Evolutionary conservation across 2,888 invertebrate genomes (phyloP), one percentile per base, ranked within the genome.

Genomic region (Polia nebulosa): DNA sequence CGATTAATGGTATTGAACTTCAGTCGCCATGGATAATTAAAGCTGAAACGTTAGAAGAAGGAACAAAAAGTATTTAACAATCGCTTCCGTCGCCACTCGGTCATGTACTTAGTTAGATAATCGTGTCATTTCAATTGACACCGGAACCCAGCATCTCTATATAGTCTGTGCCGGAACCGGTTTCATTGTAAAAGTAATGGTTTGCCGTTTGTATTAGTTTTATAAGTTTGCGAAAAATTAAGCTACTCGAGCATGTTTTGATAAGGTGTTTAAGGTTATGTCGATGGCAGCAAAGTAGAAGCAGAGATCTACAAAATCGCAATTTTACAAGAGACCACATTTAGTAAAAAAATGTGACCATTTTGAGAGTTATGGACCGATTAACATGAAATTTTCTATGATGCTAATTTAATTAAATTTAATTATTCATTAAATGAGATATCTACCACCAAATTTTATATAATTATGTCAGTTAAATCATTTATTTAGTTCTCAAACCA

Each of bases 1-100:
- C 67, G 60, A 80, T 71, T 80, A 78, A 78, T 78, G 27, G 58
- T 68, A 80, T 67, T 76, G 47, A 71, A 76, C 53, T 78, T 55
- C 58, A 61, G 57, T 58, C 25, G 52, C 49, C 66, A 59, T 52
- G 47, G 63, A 45, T 62, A 75, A 70, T 61, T 79, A 76, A 74
- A 78, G n/a, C 67, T 63, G 60, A 29, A 73, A 63, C 55, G 79
- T 58, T 51, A 45, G 61, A 56, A 56, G 44, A 39, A 56, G 17
- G 27, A 64, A 32, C 49, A 77, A 70, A 80, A 77, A 69, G 62
- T 69, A 74, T 69, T 74, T 52, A 62, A 74, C 62, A n/a, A 60
- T 56, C 25, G 34, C 44, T 66, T 65, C 36, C 51, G 41, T 63
- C 29, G 36, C 11, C 53, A 29, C 53, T 62, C 22, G 20, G 39